A percentile compares a stretch with the other conserved stretches of the same genome.
Evolutionary conservation across 2,888 invertebrate genomes (phyloP).

Genomic region (Apomyelois bistriatella): DNA sequence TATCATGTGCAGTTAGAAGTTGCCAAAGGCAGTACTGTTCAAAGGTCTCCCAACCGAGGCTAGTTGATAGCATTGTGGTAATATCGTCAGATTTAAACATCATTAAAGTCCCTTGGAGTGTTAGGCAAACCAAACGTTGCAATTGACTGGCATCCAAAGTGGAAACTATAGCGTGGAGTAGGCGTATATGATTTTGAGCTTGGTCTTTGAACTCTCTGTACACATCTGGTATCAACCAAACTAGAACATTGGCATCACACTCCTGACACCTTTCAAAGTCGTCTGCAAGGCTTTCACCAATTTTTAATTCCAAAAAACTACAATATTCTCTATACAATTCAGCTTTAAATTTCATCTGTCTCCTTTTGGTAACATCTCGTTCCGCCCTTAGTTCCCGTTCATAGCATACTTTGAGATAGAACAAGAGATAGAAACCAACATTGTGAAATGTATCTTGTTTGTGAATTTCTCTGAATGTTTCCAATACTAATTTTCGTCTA

Average conservation of each 20-base stretch:
- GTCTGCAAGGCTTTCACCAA: conserved; percentile 85
- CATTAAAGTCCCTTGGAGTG: conserved; percentile 92
- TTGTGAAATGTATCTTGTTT: conserved; percentile 82
- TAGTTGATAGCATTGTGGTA: conserved; percentile 87
- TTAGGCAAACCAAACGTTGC: conserved; percentile 93
- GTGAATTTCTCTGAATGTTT: conserved; percentile 90
- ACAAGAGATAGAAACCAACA: conserved; percentile 92
- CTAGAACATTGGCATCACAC: conserved; percentile 92
- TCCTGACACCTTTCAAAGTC: conserved; percentile 95
- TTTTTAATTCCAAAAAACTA: conserved; percentile 86
- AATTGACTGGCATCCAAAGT: conserved; percentile 94
- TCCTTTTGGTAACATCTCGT: conserved; percentile 74
- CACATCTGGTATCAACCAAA: conserved; percentile 95
- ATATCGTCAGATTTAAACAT: conserved; percentile 91
- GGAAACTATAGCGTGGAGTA: conserved; percentile 93
- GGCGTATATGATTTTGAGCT: conserved; percentile 91
- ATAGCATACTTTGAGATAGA: conserved; percentile 90
- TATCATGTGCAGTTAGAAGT: conserved; percentile 94
- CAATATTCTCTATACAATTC: conserved; percentile 94
- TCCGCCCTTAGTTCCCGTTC: conserved; percentile 76
- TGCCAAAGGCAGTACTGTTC: conserved; percentile 99
- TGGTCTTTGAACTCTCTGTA: conserved; percentile 94
- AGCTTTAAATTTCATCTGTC: conserved; percentile 86
- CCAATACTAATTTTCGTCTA: conserved; percentile 88
- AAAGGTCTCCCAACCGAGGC: conserved; percentile 97